Evolutionary conservation across 53 echinoderm and acorn worm species (phyloP).

Genomic region (Astropecten irregularis): DNA sequence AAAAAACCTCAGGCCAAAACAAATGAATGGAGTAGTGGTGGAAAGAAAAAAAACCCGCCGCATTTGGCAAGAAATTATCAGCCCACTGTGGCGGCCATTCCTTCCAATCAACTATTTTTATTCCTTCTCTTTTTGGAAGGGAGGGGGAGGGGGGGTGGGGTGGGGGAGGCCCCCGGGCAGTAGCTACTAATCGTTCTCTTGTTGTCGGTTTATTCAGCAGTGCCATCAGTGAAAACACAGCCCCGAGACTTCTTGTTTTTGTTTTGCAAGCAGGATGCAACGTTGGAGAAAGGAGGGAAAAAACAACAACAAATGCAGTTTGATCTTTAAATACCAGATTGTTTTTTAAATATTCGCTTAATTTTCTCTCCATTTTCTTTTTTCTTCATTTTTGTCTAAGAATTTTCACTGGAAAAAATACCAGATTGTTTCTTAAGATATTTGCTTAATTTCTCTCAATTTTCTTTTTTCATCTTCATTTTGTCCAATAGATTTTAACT

Average conservation of each 20-base stretch:
- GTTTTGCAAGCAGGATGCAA: not conserved
- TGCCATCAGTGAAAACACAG: constrained; percentile 33
- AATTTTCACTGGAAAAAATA: no score
- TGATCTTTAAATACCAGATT: no score
- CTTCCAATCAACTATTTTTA: constrained; percentile 18
- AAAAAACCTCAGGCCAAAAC: constrained; percentile 16
- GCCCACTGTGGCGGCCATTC: not conserved
- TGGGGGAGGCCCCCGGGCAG: constrained; percentile 3
- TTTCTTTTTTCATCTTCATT: no score
- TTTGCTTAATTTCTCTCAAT: no score
- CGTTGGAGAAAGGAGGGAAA: not conserved
- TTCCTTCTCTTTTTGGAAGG: not conserved
- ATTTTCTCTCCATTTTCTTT: no score
- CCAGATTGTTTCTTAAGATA: no score
- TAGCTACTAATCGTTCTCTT: constrained; percentile 34
- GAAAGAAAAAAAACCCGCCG: constrained; percentile 27
- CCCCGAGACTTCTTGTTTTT: not conserved
- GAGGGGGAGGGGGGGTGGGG: no score
- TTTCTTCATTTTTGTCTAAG: no score
- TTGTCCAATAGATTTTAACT: no score
- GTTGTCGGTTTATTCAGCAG: constrained; percentile 39
- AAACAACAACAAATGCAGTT: not conserved
- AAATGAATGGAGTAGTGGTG: constrained; percentile 26
- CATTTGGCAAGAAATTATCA: constrained; percentile 13
- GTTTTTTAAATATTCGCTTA: no score